These are phyloP conservation scores for Ursus arctos DNA, from an alignment of 2,113 vertebrate species.

Conservation along the genomic window DNA sequence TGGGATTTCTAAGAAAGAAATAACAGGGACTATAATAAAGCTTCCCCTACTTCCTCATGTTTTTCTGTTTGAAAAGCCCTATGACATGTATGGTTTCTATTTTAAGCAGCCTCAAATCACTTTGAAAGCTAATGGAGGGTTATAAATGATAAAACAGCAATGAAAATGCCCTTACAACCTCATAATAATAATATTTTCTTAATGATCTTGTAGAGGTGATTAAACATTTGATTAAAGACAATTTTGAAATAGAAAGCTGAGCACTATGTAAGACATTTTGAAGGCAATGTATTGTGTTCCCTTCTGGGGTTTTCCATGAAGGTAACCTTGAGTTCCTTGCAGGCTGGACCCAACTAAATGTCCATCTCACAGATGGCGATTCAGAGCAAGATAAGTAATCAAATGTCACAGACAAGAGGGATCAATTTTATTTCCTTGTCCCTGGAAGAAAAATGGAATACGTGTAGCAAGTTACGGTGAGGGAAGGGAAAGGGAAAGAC, in stretches of 20 bases:
- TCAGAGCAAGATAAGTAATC: not conserved
- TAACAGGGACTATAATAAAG: not conserved
- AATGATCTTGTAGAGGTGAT: not conserved
- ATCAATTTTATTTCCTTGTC: not conserved
- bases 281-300: not conserved
- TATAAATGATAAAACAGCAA: constrained; percentile 4
- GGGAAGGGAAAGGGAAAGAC: too few species aligned
- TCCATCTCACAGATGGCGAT: not conserved
- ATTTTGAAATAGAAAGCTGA: constrained; percentile 16
- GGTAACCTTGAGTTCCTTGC: not conserved
- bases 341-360: not conserved
- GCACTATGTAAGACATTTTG: not conserved
- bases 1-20: constrained; percentile 4
- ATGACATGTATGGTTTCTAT: not conserved
- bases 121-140: not conserved
- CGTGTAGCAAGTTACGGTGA: not conserved
- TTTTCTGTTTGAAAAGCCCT: not conserved
- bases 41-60: not conserved
- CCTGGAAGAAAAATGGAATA: not conserved
- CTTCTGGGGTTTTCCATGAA: not conserved
- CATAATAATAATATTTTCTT: not conserved
- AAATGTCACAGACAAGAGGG: not conserved
- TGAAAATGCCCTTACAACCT: not conserved
- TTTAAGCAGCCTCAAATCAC: constrained; percentile 2
- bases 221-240: not conserved